phyloP scores from a whole-genome alignment of 1,140 invertebrate species.

The Mylabris phalerata region DNA sequence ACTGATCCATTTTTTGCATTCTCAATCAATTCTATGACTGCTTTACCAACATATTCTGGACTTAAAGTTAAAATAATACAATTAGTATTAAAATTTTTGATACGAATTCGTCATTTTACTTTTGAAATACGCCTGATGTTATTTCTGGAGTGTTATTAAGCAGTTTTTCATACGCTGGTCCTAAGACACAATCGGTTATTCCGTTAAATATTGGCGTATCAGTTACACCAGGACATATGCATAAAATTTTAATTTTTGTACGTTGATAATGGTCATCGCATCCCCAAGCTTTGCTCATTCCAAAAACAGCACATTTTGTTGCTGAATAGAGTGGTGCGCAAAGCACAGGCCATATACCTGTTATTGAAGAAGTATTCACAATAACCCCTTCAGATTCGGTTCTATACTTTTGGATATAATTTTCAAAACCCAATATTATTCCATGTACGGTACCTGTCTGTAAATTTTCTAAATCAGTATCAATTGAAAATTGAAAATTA shows the following conservation, averaged over 20 bases:
- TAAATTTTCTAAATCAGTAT: neutral
- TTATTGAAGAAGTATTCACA: constrained; percentile 27
- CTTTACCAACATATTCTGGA: too few relatives aligned
- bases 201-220: constrained; percentile 21
- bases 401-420: constrained; percentile 28
- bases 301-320: constrained; percentile 28
- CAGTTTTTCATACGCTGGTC: constrained; percentile 5
- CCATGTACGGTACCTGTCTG: constrained; percentile 30
- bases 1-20: constrained; percentile 16
- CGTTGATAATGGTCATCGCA: constrained; percentile 17
- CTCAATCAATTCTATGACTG: too few relatives aligned
- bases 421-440: constrained; percentile 25
- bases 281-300: constrained; percentile 23
- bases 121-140: neutral
- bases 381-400: constrained; percentile 27
- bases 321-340: constrained; percentile 27
- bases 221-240: constrained; percentile 38
- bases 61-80: too few relatives aligned
- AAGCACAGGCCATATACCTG: constrained; percentile 13
- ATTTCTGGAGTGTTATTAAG: neutral
- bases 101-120: neutral
- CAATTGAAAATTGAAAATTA: neutral
- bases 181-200: neutral
- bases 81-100: neutral
- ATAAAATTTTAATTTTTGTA: constrained; percentile 35